A percentile compares a stretch with the other conserved stretches of the same genome.
phyloP scores from a whole-genome alignment of 2,113 vertebrate genomes.

The Nerophis lumbriciformis region DNA sequence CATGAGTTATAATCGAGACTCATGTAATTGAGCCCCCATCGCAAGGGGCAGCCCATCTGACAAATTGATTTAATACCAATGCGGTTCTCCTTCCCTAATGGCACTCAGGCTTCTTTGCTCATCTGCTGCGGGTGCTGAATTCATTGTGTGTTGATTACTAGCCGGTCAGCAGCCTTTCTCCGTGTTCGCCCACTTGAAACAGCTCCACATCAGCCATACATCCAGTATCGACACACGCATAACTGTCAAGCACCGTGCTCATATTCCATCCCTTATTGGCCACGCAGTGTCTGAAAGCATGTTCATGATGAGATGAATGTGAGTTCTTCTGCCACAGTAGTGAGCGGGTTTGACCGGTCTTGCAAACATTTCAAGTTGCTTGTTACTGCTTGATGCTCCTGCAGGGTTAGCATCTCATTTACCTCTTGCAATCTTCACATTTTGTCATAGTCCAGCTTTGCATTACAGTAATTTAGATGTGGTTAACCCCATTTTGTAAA shows the following conservation, averaged over 20 bases:
- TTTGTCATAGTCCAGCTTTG: background rate
- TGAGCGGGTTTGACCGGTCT: constrained; percentile 45
- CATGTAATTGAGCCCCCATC: constrained; percentile 70
- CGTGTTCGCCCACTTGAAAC: constrained; percentile 38
- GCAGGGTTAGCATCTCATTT: background rate
- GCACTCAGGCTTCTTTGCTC: constrained; percentile 53
- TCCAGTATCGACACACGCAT: constrained; percentile 6
- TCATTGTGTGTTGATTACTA: constrained; percentile 66
- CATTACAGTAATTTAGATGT: background rate
- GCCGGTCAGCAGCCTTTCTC: constrained; percentile 40
- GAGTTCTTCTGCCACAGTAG: constrained; percentile 4
- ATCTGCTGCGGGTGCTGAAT: constrained; percentile 52
- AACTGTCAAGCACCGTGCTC: background rate
- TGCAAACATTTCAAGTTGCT: background rate
- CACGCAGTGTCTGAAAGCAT: background rate
- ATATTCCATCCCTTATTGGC: background rate
- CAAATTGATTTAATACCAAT: constrained; percentile 77
- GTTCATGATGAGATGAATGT: background rate
- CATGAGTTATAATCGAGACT: constrained; percentile 67
- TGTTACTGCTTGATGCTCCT: constrained; percentile 27
- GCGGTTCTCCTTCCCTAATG: constrained; percentile 69
- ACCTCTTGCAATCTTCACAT: background rate
- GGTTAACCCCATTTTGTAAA: background rate
- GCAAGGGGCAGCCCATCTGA: constrained; percentile 69
- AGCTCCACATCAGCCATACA: constrained; percentile 17